Evolutionary conservation across 1,140 invertebrate species (phyloP).

Genomic region (Pachypsylla venusta): DNA sequence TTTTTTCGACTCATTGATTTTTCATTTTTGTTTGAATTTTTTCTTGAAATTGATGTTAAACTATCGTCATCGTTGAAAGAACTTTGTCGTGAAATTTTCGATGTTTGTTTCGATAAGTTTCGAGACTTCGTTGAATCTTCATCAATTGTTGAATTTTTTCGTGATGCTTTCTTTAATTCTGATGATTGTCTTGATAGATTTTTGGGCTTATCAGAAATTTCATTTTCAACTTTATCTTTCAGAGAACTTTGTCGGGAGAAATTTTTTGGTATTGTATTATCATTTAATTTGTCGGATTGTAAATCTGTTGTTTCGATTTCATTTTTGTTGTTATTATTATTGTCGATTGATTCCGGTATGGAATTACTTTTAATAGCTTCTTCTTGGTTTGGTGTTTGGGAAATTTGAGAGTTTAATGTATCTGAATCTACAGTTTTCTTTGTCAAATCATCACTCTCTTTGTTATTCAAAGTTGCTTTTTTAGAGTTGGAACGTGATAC

Average conservation of each 20-base stretch:
- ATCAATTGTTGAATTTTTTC: not conserved
- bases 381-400: no score
- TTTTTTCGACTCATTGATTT: not conserved
- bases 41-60: not conserved
- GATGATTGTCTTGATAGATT: slow-evolving; percentile 1
- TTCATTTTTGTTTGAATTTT: not conserved
- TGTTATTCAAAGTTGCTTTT: no score
- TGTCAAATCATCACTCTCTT: no score
- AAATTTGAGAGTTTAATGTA: no score
- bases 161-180: not conserved
- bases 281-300: not conserved
- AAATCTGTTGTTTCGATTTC: no score
- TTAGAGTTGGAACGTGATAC: no score
- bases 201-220: not conserved
- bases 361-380: no score
- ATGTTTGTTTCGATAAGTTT: not conserved
- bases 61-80: not conserved
- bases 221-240: not conserved
- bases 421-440: no score
- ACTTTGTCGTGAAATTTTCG: not conserved
- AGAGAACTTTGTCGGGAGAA: not conserved
- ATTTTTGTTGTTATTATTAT: no score
- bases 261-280: not conserved
- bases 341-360: no score
- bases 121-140: no score